Evolutionary conservation across 2,888 invertebrate species (phyloP), one percentile per base, ranked within the genome.

Genomic region (Caradrina kadenii): DNA sequence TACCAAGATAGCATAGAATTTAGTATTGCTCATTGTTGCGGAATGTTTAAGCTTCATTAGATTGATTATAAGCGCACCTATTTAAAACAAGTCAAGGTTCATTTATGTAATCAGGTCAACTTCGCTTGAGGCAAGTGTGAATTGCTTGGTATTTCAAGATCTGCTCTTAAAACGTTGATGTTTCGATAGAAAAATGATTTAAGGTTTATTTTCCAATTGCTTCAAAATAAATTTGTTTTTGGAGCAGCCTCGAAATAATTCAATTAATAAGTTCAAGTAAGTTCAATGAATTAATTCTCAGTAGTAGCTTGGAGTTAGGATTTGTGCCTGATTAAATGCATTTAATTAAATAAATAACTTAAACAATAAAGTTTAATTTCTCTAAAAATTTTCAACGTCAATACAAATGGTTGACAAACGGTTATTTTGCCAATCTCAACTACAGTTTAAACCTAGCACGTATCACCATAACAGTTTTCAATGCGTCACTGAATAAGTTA

Each of bases 21-120:
- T 22, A 10, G n/a, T 48, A 68, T 60, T 64, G 42, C 0, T 69
- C 64, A 56, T 65, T 60, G 11, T 64, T 63, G n/a, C 31, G 69
- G 79, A 81, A 80, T 81, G 75, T 42, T 26, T 69, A 49, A 63
- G 63, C 70, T 50, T 79, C 67, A 74, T 79, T 63, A 68, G 58
- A 65, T 65, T 74, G 58, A 72, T 77, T 77, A 74, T 61, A 73
- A 67, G 63, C 61, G 39, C 60, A 69, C 62, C 52, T 73, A 76
- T 76, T 73, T 68, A 67, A 83, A 68, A 77, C 75, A 79, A 83
- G 75, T 70, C 82, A 83, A 83, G 79, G 79, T 79, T 81, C 68
- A 79, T 77, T 81, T 81, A 83, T 81, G 81, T 79, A 83, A 78
- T 60, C 60, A 68, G 73, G 74, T 75, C 71, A 71, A 50, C 63